Conservation (phyloP, 2,888 invertebrate species). For the Drosophila atripex region DNA sequence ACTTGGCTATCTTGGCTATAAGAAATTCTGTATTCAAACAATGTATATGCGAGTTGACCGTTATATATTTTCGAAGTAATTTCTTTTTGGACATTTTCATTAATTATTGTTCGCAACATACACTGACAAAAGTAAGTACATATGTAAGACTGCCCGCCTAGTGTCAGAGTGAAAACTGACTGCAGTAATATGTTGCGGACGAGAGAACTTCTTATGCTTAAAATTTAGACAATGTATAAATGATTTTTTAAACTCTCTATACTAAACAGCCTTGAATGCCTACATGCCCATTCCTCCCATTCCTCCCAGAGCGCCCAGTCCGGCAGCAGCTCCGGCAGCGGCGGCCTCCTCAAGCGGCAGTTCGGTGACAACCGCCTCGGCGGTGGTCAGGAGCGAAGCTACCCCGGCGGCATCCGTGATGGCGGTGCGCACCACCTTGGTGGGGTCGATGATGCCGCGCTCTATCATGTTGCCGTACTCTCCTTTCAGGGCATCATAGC, state of each 20-base stretch:
- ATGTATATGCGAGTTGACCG: background rate
- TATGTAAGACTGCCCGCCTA: background rate
- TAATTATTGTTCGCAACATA: background rate
- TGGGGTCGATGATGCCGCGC: constrained; percentile 97
- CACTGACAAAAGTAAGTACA: background rate
- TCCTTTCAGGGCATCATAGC: constrained; percentile 95
- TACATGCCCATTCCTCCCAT: constrained; percentile 61
- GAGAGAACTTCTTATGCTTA: background rate
- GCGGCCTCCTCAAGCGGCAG: constrained; percentile 91
- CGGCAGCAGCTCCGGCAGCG: constrained; percentile 37
- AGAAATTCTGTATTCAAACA: background rate
- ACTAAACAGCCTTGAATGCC: background rate
- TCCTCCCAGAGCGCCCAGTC: constrained; percentile 53
- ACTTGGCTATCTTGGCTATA: background rate
- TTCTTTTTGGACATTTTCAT: background rate
- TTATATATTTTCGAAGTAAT: background rate
- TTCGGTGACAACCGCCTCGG: constrained; percentile 98
- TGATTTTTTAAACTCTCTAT: background rate
- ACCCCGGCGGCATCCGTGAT: constrained; percentile 98
- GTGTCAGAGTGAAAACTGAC: background rate
- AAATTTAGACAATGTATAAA: background rate
- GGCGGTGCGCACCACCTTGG: constrained; percentile 95
- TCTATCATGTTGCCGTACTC: constrained; percentile 97
- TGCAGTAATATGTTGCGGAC: background rate
- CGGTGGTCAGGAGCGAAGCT: constrained; percentile 96